These are phyloP conservation scores for Amphibalanus amphitrite DNA, from an alignment of 1,140 invertebrate genomes.

Conservation along the genomic window DNA sequence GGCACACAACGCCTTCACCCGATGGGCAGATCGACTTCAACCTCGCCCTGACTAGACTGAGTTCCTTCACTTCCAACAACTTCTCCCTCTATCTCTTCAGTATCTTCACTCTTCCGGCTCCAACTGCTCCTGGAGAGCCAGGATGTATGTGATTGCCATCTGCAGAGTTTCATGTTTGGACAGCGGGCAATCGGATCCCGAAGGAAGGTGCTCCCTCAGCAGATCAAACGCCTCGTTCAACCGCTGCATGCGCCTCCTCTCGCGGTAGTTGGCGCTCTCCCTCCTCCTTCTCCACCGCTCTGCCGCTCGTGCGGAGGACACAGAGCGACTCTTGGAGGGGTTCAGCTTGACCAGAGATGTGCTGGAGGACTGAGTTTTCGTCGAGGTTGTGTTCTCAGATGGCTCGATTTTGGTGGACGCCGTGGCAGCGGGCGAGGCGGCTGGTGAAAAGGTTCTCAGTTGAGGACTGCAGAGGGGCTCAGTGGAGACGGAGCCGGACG, in stretches of 20 bases:
- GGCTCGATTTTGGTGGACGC: no score
- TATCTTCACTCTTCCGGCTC: neutral
- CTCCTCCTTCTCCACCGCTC: neutral
- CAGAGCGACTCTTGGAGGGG: neutral
- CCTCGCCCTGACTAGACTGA: no score
- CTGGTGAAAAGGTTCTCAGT: no score
- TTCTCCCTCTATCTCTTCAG: no score
- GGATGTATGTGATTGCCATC: neutral
- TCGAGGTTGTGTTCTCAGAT: no score
- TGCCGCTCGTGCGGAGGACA: neutral
- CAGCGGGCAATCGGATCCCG: neutral
- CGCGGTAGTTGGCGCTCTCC: conserved; percentile 1
- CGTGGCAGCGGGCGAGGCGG: no score
- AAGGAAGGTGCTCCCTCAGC: neutral
- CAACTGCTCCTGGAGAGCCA: neutral
- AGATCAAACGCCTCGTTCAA: neutral
- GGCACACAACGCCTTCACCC: no score
- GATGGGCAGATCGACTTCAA: no score
- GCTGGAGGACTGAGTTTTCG: no score
- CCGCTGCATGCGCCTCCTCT: neutral
- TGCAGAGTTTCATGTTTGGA: conserved; percentile 1
- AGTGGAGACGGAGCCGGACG: no score
- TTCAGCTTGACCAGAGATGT: neutral
- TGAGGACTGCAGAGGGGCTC: no score
- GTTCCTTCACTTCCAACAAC: no score